phyloP scores from a whole-genome alignment of 1,140 invertebrate genomes.

The Agrypnia vestita region DNA sequence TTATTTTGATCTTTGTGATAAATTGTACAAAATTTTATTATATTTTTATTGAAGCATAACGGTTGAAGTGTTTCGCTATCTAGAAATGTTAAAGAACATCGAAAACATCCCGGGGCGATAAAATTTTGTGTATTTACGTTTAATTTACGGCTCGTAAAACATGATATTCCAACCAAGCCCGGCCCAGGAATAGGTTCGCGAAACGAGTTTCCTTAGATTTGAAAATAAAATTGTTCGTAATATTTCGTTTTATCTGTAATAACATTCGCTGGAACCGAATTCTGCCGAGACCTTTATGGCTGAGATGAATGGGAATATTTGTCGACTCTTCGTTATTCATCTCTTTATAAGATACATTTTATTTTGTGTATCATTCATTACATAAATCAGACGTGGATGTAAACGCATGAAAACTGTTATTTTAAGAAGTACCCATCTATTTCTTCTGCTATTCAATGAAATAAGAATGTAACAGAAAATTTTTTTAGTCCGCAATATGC shows the following conservation, averaged over 20 bases:
- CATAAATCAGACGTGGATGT: no score
- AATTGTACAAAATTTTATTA: not conserved
- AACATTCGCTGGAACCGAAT: not conserved
- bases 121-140: constrained; percentile 33
- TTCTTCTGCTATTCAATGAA: no score
- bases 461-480: no score
- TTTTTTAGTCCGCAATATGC: no score
- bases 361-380: no score
- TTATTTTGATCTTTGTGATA: not conserved
- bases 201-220: not conserved
- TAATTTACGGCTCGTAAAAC: constrained; percentile 29
- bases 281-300: no score
- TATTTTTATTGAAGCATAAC: constrained; percentile 25
- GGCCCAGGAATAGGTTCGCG: not conserved
- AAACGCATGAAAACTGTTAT: no score
- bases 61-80: constrained; percentile 9
- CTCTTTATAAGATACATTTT: no score
- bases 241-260: not conserved
- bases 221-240: constrained; percentile 1
- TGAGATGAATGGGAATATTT: no score
- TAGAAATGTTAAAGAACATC: not conserved
- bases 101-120: constrained; percentile 27
- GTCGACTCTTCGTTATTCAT: no score
- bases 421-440: no score
- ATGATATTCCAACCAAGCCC: not conserved